Conservation (phyloP, 2,113 vertebrate species). For the Hippocampus zosterae region DNA sequence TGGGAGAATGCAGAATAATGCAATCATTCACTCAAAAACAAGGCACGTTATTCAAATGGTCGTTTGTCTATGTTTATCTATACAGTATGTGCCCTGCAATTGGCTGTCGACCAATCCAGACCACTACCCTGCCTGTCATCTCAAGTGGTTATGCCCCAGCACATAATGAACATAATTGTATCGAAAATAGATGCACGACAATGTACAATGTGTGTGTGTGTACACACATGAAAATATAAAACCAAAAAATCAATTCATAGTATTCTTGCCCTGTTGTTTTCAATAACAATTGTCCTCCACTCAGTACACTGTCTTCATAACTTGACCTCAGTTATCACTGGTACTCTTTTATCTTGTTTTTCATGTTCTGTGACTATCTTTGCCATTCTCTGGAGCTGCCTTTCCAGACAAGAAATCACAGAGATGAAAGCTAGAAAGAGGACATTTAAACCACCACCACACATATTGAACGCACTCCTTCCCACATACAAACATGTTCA, state of each 20-base stretch:
- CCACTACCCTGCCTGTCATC: not conserved
- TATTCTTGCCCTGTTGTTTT: not conserved
- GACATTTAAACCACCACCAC: slow-evolving; percentile 32
- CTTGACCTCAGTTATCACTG: not conserved
- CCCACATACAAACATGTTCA: slow-evolving; percentile 4
- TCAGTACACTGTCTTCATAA: not conserved
- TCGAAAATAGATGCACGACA: no score
- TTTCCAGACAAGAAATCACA: slow-evolving; percentile 40
- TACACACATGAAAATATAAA: no score
- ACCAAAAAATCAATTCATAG: not conserved
- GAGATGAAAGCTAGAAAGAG: slow-evolving; percentile 53
- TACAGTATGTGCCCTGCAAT: not conserved
- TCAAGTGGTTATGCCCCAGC: not conserved
- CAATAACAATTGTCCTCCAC: not conserved
- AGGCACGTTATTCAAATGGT: not conserved
- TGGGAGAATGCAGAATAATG: slow-evolving; percentile 14
- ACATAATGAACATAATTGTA: not conserved
- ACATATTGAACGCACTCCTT: slow-evolving; percentile 25
- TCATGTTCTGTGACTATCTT: slow-evolving; percentile 38
- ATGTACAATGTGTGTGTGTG: not conserved
- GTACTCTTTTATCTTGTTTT: not conserved
- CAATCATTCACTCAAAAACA: slow-evolving; percentile 17
- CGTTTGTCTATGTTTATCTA: not conserved
- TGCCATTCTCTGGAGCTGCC: slow-evolving; percentile 41
- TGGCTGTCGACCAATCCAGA: not conserved